Base-by-base conservation (phyloP, 2,797 vertebrate genomes). In the Acanthis flammea region DNA sequence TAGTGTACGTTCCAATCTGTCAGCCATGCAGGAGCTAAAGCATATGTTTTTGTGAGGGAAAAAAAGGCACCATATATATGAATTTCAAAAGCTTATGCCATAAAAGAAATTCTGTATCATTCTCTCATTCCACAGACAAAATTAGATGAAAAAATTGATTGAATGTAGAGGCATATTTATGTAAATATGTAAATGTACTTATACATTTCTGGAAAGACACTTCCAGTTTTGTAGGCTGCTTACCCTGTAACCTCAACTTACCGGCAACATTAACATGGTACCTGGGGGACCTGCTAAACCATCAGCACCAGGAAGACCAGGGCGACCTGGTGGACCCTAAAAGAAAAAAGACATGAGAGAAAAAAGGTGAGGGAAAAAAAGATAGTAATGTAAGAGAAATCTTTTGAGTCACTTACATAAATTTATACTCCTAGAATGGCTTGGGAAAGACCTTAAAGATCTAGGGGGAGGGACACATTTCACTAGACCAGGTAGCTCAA, bases 221-320 rank as follows among this genome's bases (percentile, higher is more conserved):
- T 90, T 24, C 3, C 67, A 47, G 54, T 13, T 41, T 53, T 31
- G 41, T 9, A 76, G 33, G 39, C 27, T 82, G 74, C 23, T 65
- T 62, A 60, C 41, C 15, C 25, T 65, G 31, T 10, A 60, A 47
- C 35, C 9, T 44, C 19, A 81, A 97, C 98, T 97, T 98, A 99
- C 99, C 66, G 99, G 99, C 95, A 99, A 94, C 99, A 99, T 99
- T 94, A 99, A 95, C 99, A 99, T 99, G 88, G 99, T 99, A 51
- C 99, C 99, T 60, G 99, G 99, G 25, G 99, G 99, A n/a, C 99
- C 99, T 31, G 99, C 98, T 89, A 99, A 96, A 61, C 99, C 99
- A 94, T 99, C 99, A 90, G 99, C 99, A 82, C 99, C 99, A 42
- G 99, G 98, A 80, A 99, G 98, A 89, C 99, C 99, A 94, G 99